Percentiles rank a stretch among this genome's conserved stretches.
phyloP scores from a whole-genome alignment of 1,140 invertebrate genomes.

The Helicoverpa zea region DNA sequence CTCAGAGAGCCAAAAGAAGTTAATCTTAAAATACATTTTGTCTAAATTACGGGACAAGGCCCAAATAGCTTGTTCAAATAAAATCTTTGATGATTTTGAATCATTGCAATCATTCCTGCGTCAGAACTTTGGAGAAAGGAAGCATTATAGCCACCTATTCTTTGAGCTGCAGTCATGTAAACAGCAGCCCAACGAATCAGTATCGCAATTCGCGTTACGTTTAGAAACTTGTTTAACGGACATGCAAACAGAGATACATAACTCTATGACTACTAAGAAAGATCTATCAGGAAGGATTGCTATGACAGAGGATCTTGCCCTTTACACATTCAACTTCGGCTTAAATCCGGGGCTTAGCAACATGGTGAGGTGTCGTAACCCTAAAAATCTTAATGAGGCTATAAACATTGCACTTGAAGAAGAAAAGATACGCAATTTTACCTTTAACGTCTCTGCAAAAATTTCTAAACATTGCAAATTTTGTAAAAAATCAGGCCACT shows the following conservation, averaged over 20 bases:
- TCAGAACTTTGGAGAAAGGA: not conserved
- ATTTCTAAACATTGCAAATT: too few species aligned
- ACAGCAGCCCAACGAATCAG: not conserved
- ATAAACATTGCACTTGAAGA: too few species aligned
- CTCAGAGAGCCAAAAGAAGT: not conserved
- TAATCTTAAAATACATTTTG: not conserved
- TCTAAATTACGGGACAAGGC: not conserved
- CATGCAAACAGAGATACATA: conserved; percentile 2
- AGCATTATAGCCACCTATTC: conserved; percentile 4
- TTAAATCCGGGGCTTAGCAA: too few species aligned
- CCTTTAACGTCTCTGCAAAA: too few species aligned
- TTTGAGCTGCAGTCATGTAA: conserved; percentile 3
- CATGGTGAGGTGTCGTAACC: too few species aligned
- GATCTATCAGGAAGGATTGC: not conserved
- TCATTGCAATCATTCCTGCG: not conserved
- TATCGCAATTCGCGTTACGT: not conserved
- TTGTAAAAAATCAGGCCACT: too few species aligned
- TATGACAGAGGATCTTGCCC: too few species aligned
- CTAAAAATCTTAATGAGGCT: too few species aligned
- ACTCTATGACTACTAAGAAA: not conserved
- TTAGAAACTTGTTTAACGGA: not conserved
- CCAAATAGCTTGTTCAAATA: not conserved
- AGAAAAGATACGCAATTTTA: too few species aligned
- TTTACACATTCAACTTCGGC: too few species aligned
- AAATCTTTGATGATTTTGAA: not conserved